Conservation (phyloP, 2,113 vertebrate species). For the Semnornis frantzii region DNA sequence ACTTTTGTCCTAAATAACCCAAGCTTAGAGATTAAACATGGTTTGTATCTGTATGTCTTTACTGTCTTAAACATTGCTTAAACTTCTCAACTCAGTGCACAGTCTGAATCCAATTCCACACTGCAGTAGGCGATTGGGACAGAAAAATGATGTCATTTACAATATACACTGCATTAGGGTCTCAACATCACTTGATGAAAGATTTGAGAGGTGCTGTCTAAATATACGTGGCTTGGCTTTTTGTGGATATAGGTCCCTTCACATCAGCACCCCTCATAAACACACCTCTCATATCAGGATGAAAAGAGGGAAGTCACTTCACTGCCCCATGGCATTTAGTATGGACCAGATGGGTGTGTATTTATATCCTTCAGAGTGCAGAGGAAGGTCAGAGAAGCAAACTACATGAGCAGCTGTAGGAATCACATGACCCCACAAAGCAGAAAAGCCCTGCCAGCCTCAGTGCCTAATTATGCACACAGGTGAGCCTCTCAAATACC, state of each 20-base stretch:
- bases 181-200: background rate
- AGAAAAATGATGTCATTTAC: background rate
- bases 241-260: background rate
- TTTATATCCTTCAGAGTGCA: background rate
- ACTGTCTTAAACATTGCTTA: background rate
- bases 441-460: background rate
- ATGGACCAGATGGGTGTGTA: background rate
- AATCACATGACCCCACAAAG: background rate
- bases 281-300: background rate
- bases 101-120: background rate
- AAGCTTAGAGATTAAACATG: background rate
- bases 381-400: background rate
- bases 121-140: background rate
- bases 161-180: background rate
- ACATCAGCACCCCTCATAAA: background rate
- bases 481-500: background rate
- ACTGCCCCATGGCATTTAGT: background rate
- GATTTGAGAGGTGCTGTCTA: background rate
- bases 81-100: background rate
- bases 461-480: background rate
- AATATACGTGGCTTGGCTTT: background rate
- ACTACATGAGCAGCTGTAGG: fast-evolving
- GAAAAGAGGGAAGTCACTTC: background rate
- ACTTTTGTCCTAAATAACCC: background rate
- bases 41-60: background rate